phyloP scores from a whole-genome alignment of 2,888 invertebrate species.

The Epinotia demarniana region DNA sequence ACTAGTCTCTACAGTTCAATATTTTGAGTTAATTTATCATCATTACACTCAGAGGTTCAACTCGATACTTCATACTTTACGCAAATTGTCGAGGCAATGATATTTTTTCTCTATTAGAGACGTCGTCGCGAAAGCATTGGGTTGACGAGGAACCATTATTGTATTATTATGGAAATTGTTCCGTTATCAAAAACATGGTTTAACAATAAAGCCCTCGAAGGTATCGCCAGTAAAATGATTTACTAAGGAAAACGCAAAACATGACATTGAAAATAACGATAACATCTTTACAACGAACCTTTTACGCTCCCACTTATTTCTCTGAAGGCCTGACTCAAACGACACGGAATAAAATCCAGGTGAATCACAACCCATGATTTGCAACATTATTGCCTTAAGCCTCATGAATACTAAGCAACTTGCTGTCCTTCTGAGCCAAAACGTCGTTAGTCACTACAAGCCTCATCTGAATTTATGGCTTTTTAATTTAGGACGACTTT shows the following conservation, averaged over 20 bases:
- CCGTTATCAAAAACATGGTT: no score
- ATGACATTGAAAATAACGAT: conserved; percentile 58
- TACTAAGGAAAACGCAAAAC: conserved; percentile 40
- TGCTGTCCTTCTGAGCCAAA: conserved; percentile 35
- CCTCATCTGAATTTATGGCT: not conserved
- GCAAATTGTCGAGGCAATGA: not conserved
- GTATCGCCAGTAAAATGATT: conserved; percentile 6
- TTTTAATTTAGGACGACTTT: not conserved
- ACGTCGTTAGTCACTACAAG: conserved; percentile 17
- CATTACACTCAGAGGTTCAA: not conserved
- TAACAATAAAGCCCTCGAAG: not conserved
- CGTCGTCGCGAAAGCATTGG: no score
- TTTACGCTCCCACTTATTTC: conserved; percentile 55
- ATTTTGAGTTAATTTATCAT: not conserved
- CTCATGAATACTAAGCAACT: conserved; percentile 72
- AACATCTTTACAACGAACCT: conserved; percentile 57
- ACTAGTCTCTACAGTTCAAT: not conserved
- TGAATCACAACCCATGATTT: conserved; percentile 77
- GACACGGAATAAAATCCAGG: conserved; percentile 60
- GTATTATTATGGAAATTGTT: no score
- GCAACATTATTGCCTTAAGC: conserved; percentile 70
- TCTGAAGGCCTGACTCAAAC: conserved; percentile 60
- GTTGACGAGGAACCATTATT: no score
- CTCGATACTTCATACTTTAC: no score
- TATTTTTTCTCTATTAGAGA: not conserved